Base-by-base conservation (phyloP, 2,797 vertebrate genomes). In the Phoxinus dragarum region DNA sequence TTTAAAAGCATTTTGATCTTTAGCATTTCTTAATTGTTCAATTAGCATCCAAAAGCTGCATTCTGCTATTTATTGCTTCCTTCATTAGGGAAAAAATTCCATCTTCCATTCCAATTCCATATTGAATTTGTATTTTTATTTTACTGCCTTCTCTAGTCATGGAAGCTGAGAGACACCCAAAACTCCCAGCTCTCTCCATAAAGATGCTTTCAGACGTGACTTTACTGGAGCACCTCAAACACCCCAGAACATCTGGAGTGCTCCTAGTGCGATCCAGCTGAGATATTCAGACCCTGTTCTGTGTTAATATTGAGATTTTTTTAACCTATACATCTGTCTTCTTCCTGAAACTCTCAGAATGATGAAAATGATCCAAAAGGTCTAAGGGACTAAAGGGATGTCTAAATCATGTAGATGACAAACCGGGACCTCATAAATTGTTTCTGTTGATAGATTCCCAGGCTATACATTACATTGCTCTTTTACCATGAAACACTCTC, bases 211-310 rank as follows among this genome's bases (percentile, higher is more conserved):
- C 21, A 76, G 14, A 83, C 8, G 19, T 82, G 1, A 47, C 52
- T 77, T 84, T 78, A 84, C 52, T 23, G 27, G 49, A 69, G 47
- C 64, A 44, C 73, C 85, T 84, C 71, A 71, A 78, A 82, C 49
- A 42, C 82, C 85, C 71, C 16, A 31, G 84, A 66, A 88, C 90
- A 91, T 88, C 90, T 94, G 91, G 84, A 87, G 79, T 84, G 79
- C 69, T 79, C 75, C 72, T 56, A 82, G 47, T 73, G 78, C 31
- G 78, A 89, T 64, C 56, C 74, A 86, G 86, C 68, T 16, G 80
- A 56, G 72, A 47, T 78, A 84, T 40, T 85, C 69, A 69, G 72
- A 47, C 21, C 23, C 44, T 10, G 36, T 84, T 52, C 3, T 34
- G 54, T 36, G 34, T 36, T 38, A 11, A 59, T 21, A 86, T 1